phyloP scores from a whole-genome alignment of 1,140 invertebrate genomes.

The Aplysia californica region DNA sequence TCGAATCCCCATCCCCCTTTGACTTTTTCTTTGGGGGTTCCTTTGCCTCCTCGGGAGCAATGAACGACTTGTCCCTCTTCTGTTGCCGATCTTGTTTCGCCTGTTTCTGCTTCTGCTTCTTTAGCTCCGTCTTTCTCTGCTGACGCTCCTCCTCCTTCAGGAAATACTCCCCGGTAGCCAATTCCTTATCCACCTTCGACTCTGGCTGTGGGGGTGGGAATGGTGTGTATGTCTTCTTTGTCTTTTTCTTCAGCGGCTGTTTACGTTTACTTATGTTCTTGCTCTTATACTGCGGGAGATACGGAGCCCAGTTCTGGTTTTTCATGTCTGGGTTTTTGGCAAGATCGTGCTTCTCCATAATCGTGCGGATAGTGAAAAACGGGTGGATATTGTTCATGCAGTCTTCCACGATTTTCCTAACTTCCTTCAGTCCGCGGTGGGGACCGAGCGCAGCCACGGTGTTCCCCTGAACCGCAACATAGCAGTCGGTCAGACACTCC shows the following conservation, averaged over 20 bases:
- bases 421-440: slow-evolving; percentile 92
- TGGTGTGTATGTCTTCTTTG: slow-evolving; percentile 94
- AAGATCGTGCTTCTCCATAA: slow-evolving; percentile 98
- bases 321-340: slow-evolving; percentile 89
- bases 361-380: slow-evolving; percentile 68
- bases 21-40: slow-evolving; percentile 12
- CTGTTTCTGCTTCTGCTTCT: slow-evolving; percentile 31
- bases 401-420: slow-evolving; percentile 88
- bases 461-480: slow-evolving; percentile 96
- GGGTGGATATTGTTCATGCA: slow-evolving; percentile 94
- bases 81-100: slow-evolving; percentile 22
- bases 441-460: slow-evolving; percentile 97
- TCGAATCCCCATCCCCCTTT: not conserved
- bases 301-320: slow-evolving; percentile 97
- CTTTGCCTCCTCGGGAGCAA: slow-evolving; percentile 25
- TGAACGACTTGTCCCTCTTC: slow-evolving; percentile 26
- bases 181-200: slow-evolving; percentile 92
- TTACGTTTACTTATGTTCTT: slow-evolving; percentile 90
- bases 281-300: slow-evolving; percentile 94
- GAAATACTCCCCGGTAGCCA: slow-evolving; percentile 98
- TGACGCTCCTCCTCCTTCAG: slow-evolving; percentile 86
- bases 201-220: slow-evolving; percentile 95
- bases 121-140: slow-evolving; percentile 50
- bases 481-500: slow-evolving; percentile 97
- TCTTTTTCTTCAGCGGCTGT: slow-evolving; percentile 74